Conservation (phyloP, 2,888 invertebrate genomes). For the Halictus quadricinctus region DNA sequence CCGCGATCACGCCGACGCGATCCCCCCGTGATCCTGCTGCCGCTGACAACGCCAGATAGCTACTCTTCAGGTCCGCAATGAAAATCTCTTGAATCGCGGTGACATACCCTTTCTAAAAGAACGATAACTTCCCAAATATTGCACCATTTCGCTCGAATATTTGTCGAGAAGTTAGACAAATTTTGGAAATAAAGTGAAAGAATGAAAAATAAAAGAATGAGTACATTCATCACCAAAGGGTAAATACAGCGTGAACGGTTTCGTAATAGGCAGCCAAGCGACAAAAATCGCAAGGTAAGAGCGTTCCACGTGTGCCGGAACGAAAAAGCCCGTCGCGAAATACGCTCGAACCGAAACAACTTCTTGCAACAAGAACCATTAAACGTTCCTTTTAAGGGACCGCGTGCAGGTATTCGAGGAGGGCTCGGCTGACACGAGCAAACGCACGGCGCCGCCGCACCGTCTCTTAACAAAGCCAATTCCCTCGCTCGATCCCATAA, state of each 20-base stretch:
- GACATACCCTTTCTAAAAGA: too few species aligned
- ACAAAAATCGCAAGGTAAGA: background rate
- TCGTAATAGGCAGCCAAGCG: background rate
- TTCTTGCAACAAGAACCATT: slow-evolving; percentile 61
- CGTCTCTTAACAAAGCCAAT: slow-evolving; percentile 74
- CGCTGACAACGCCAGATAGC: background rate
- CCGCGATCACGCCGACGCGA: background rate
- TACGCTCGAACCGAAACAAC: slow-evolving; percentile 30
- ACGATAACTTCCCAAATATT: too few species aligned
- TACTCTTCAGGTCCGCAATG: background rate
- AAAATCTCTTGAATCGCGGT: too few species aligned
- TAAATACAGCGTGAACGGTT: background rate
- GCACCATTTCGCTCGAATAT: too few species aligned
- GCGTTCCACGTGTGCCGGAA: background rate
- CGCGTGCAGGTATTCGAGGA: slow-evolving; percentile 50
- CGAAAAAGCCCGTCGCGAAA: background rate
- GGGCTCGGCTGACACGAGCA: slow-evolving; percentile 35
- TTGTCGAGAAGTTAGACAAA: too few species aligned
- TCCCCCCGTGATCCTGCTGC: background rate
- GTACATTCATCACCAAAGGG: background rate
- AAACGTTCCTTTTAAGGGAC: slow-evolving; percentile 57
- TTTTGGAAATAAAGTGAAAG: too few species aligned
- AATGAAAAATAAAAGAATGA: background rate
- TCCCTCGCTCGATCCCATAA: slow-evolving; percentile 62
- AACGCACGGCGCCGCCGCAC: slow-evolving; percentile 45